These are phyloP conservation scores for Oncorhynchus nerka DNA, from an alignment of 2,113 vertebrate species.

Conservation along the genomic window DNA sequence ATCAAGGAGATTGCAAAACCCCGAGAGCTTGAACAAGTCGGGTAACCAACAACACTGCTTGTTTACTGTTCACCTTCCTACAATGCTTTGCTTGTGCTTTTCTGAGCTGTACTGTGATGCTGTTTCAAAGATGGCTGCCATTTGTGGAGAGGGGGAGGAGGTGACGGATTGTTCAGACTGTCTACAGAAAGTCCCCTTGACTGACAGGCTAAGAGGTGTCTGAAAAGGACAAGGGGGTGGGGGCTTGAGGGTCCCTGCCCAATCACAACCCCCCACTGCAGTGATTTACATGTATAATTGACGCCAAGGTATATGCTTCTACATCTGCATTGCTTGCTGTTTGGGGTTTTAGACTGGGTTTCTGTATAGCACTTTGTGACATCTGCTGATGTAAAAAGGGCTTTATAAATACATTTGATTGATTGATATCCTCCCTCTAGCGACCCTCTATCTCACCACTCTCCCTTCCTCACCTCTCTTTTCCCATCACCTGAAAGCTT, in stretches of 20 bases:
- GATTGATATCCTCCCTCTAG: slow-evolving; percentile 6
- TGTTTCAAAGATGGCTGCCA: slow-evolving; percentile 34
- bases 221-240: slow-evolving; percentile 6
- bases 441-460: neutral
- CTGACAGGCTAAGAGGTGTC: slow-evolving; percentile 36
- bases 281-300: slow-evolving; percentile 35
- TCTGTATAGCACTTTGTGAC: too few species aligned
- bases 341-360: too few species aligned
- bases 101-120: slow-evolving; percentile 1
- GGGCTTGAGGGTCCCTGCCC: neutral
- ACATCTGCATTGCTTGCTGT: too few species aligned
- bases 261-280: neutral
- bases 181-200: neutral
- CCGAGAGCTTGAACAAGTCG: slow-evolving; percentile 9
- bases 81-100: neutral
- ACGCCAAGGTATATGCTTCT: neutral
- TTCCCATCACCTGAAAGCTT: neutral
- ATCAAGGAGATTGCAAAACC: slow-evolving; percentile 43
- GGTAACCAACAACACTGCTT: slow-evolving; percentile 11
- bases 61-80: neutral
- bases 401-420: too few species aligned
- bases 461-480: too few species aligned
- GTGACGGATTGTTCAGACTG: slow-evolving; percentile 27
- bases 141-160: slow-evolving; percentile 1
- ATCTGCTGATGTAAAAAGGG: too few species aligned